Percentiles rank a stretch among this genome's conserved stretches.
These are phyloP conservation scores for Lordiphosa mommai DNA, from an alignment of 1,140 invertebrate genomes.

Conservation along the genomic window DNA sequence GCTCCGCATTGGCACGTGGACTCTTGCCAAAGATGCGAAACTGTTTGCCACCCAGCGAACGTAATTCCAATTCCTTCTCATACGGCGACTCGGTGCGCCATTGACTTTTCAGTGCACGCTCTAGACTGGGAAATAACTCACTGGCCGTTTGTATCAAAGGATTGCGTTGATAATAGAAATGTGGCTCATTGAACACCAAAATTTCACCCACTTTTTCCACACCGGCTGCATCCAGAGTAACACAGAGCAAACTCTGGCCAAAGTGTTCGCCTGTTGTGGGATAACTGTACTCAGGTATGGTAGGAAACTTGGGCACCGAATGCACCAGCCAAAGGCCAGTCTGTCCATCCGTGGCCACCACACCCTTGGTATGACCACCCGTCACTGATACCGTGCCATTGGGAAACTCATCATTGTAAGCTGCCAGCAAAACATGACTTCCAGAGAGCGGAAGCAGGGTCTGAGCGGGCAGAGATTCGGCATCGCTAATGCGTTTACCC, in stretches of 20 bases:
- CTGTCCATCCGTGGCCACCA: constrained; percentile 85
- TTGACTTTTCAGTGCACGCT: constrained; percentile 83
- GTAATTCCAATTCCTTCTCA: constrained; percentile 82
- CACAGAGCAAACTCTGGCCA: constrained; percentile 94
- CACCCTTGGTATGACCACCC: constrained; percentile 92
- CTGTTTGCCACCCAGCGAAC: constrained; percentile 81
- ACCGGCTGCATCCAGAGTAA: constrained; percentile 84
- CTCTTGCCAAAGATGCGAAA: constrained; percentile 91
- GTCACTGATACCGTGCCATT: constrained; percentile 80
- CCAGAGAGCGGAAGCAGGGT: constrained; percentile 86
- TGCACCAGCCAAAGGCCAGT: constrained; percentile 94
- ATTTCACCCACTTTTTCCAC: constrained; percentile 87
- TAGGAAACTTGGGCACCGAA: constrained; percentile 92
- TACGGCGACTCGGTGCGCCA: constrained; percentile 84
- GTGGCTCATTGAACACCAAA: constrained; percentile 88
- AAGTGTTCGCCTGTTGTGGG: constrained; percentile 86
- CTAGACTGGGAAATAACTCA: constrained; percentile 82
- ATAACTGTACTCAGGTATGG: constrained; percentile 84
- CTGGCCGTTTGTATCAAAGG: constrained; percentile 79
- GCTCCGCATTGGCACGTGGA: constrained; percentile 87
- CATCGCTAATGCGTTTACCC: constrained; percentile 83
- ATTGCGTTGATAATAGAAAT: constrained; percentile 84
- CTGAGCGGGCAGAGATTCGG: constrained; percentile 86
- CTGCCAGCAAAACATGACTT: constrained; percentile 82
- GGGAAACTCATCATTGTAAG: constrained; percentile 93